Evolutionary conservation across 2,888 invertebrate species (phyloP).

Genomic region (Hypselothyrea guttata): DNA sequence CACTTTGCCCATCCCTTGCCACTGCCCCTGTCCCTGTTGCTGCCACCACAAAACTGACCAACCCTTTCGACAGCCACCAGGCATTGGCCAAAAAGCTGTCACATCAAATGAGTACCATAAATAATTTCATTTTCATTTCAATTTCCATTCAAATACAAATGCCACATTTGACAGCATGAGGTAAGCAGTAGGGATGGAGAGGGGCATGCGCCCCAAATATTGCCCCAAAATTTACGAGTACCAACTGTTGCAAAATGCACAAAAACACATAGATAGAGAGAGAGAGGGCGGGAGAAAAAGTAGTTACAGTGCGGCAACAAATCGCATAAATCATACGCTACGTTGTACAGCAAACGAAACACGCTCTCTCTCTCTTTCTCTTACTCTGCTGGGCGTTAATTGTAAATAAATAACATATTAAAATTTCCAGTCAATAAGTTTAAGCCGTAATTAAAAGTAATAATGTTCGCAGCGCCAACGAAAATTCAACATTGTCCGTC

Average conservation of each 20-base stretch:
- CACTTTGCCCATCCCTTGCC: not conserved
- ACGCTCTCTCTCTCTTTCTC: no score
- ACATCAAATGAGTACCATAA: constrained; percentile 70
- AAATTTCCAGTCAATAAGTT: constrained; percentile 77
- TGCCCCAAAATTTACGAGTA: constrained; percentile 39
- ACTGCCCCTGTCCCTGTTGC: not conserved
- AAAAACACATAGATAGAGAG: constrained; percentile 29
- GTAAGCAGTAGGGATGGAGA: not conserved
- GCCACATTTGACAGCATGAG: constrained; percentile 49
- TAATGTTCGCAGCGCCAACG: constrained; percentile 56
- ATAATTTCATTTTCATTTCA: constrained; percentile 68
- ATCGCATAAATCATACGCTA: constrained; percentile 74
- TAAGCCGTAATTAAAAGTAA: constrained; percentile 77
- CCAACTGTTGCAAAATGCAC: constrained; percentile 69
- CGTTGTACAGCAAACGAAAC: constrained; percentile 54
- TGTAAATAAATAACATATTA: constrained; percentile 78
- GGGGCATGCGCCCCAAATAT: not conserved
- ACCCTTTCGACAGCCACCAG: constrained; percentile 20
- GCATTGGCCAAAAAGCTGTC: constrained; percentile 63
- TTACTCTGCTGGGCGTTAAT: constrained; percentile 71
- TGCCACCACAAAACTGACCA: not conserved
- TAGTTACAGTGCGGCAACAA: constrained; percentile 52
- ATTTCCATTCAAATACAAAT: constrained; percentile 51
- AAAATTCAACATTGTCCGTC: constrained; percentile 14
- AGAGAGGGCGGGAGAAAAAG: not conserved